Percentiles rank a stretch among this genome's conserved stretches.
These are phyloP conservation scores for Tamias sibiricus DNA, from an alignment of 2,113 vertebrate species.

Conservation along the genomic window DNA sequence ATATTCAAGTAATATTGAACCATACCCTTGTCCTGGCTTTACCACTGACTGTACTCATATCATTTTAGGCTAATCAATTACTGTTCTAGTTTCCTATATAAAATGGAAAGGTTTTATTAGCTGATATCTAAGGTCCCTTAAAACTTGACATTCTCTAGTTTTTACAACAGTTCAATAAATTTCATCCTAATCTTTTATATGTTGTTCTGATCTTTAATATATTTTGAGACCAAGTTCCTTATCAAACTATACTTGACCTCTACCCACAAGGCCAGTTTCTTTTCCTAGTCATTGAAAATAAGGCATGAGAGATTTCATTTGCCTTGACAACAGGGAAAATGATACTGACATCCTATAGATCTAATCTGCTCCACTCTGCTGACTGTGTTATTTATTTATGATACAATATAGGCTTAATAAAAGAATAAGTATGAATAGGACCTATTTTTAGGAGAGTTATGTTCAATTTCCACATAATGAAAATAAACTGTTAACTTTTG, in stretches of 20 bases:
- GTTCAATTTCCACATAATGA: neutral
- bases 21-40: neutral
- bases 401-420: neutral
- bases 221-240: constrained; percentile 43
- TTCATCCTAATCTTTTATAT: constrained; percentile 32
- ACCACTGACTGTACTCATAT: neutral
- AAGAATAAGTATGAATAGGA: neutral
- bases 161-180: constrained; percentile 13
- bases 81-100: neutral
- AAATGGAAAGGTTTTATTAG: constrained; percentile 40
- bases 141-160: constrained; percentile 8
- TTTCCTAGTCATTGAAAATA: constrained; percentile 5
- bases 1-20: neutral
- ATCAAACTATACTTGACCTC: constrained; percentile 50
- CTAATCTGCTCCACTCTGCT: neutral
- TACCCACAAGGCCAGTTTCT: neutral
- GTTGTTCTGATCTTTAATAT: constrained; percentile 56
- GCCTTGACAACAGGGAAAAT: neutral
- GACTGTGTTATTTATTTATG: neutral
- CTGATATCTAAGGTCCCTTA: neutral
- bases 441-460: neutral
- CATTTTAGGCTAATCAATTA: neutral
- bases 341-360: neutral
- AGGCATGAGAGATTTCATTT: constrained; percentile 29
- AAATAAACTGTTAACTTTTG: neutral